A percentile compares a stretch with the other conserved stretches of the same genome.
Conservation (phyloP, 1,140 invertebrate species). For the Rhizoglyphus robini region DNA sequence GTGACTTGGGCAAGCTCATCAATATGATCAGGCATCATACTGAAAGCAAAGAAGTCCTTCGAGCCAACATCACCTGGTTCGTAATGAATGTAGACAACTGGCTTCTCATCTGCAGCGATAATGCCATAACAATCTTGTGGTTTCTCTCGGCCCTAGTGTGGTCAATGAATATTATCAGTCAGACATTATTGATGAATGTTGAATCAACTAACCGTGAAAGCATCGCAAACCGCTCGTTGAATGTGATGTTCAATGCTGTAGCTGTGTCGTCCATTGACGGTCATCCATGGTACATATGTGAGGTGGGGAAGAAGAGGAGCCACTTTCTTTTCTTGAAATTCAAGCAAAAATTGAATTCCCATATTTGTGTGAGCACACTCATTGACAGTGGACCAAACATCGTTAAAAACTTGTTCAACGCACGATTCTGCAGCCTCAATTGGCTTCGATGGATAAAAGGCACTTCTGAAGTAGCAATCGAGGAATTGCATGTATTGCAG, state of each 20-base stretch:
- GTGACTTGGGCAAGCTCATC: neutral
- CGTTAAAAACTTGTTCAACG: neutral
- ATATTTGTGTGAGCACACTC: constrained; percentile 7
- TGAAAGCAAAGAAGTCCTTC: neutral
- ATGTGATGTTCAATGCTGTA: constrained; percentile 19
- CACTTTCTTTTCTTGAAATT: constrained; percentile 12
- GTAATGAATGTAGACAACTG: constrained; percentile 11
- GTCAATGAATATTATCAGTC: too few relatives aligned
- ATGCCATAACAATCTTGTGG: constrained; percentile 10
- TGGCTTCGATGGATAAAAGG: neutral
- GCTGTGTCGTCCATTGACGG: constrained; percentile 8
- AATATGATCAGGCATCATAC: neutral
- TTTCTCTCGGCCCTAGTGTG: constrained; percentile 18
- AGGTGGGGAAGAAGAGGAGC: constrained; percentile 2
- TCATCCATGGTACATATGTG: constrained; percentile 17
- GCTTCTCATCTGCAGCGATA: neutral
- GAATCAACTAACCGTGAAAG: neutral
- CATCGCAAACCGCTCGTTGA: constrained; percentile 19
- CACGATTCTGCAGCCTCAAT: neutral
- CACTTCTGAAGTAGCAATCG: constrained; percentile 13
- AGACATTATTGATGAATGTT: too few relatives aligned
- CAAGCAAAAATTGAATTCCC: neutral
- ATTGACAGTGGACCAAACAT: neutral
- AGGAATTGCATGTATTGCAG: too few relatives aligned
- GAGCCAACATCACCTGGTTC: neutral